Conservation (phyloP, 2,113 vertebrate species). For the Atrichornis clamosus region DNA sequence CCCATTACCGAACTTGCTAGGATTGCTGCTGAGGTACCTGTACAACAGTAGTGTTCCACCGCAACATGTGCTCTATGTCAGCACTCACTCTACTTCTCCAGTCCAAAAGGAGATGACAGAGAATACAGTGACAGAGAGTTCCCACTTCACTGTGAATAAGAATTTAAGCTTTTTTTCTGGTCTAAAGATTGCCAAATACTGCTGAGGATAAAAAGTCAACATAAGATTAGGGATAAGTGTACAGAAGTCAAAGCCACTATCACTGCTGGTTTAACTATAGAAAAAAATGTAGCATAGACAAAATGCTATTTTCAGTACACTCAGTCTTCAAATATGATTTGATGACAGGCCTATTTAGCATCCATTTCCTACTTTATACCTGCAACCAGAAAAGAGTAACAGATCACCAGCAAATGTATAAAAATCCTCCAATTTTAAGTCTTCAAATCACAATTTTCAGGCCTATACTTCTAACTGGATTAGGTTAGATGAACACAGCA, state of each 20-base stretch:
- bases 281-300: background rate
- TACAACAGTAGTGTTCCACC: background rate
- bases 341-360: background rate
- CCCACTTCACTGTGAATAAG: background rate
- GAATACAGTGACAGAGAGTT: background rate
- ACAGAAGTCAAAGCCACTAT: background rate
- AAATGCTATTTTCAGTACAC: background rate
- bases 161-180: background rate
- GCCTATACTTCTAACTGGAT: background rate
- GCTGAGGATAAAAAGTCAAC: background rate
- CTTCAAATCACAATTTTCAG: background rate
- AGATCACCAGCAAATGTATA: background rate
- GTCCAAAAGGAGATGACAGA: background rate
- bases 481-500: background rate
- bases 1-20: background rate
- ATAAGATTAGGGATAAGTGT: background rate
- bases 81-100: background rate
- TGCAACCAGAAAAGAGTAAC: background rate
- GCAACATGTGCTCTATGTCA: background rate
- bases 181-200: background rate
- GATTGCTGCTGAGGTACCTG: background rate
- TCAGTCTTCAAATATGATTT: background rate
- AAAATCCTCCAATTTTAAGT: background rate
- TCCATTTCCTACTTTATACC: background rate
- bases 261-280: background rate